Conservation (phyloP, 35 echinoderm and acorn worm species). For the Ophiothrix spiculata region DNA sequence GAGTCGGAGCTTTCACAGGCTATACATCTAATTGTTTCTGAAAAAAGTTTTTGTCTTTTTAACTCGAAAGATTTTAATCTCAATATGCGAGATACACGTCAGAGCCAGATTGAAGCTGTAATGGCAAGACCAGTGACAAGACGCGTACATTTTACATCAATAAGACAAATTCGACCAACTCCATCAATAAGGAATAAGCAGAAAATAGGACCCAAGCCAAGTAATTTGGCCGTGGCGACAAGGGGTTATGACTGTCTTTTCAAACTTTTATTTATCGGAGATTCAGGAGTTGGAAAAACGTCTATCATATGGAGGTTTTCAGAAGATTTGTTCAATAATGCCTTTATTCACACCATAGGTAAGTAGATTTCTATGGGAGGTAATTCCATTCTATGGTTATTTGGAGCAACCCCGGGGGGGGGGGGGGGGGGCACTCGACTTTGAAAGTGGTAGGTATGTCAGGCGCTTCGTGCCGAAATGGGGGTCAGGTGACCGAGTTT, state of each 20-base stretch:
- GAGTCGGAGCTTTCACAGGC: too few relatives aligned
- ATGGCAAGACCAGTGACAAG: too few relatives aligned
- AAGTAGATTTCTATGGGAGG: neutral
- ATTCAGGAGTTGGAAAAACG: constrained; percentile 75
- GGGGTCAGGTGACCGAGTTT: too few relatives aligned
- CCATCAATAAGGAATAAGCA: neutral
- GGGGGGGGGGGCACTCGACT: too few relatives aligned
- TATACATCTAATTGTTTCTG: too few relatives aligned
- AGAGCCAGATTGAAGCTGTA: neutral
- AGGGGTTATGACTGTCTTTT: constrained; percentile 43
- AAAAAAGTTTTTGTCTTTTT: too few relatives aligned
- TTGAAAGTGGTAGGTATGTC: too few relatives aligned
- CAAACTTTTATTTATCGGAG: constrained; percentile 73
- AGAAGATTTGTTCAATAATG: constrained; percentile 63
- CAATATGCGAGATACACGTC: neutral
- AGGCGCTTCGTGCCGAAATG: too few relatives aligned
- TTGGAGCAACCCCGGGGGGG: too few relatives aligned
- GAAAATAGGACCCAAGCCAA: neutral
- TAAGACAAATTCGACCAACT: neutral
- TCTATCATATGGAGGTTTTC: constrained; percentile 80
- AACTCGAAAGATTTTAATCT: too few relatives aligned
- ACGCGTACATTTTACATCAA: neutral
- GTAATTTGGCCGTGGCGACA: constrained; percentile 23
- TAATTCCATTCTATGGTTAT: too few relatives aligned
- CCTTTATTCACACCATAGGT: constrained; percentile 84